Evolutionary conservation across 2,797 vertebrate species (phyloP).

Genomic region (Sebastes ruberrimus): DNA sequence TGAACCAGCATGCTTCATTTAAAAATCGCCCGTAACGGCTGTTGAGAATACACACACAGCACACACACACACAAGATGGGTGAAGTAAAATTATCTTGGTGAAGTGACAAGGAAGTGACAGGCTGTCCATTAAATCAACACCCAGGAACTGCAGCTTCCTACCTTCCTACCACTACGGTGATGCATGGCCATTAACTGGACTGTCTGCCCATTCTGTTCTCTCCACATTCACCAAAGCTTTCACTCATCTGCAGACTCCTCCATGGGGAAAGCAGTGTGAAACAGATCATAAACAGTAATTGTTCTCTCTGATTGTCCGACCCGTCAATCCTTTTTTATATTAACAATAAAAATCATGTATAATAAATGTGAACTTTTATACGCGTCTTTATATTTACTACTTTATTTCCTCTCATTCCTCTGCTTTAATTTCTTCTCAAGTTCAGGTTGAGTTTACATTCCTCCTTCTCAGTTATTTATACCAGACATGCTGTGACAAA

Average conservation of each 20-base stretch:
- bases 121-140: slow-evolving; percentile 69
- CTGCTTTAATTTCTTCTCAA: slow-evolving; percentile 1
- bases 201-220: slow-evolving; percentile 49
- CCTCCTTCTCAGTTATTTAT: slow-evolving; percentile 34
- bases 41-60: slow-evolving; percentile 28
- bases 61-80: slow-evolving; percentile 35
- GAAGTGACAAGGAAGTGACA: slow-evolving; percentile 68
- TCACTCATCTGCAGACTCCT: slow-evolving; percentile 35
- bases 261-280: slow-evolving; percentile 10
- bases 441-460: slow-evolving; percentile 18
- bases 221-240: slow-evolving; percentile 29
- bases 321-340: slow-evolving; percentile 6
- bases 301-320: slow-evolving; percentile 5
- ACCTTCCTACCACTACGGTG: slow-evolving; percentile 37
- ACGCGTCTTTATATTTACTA: not conserved
- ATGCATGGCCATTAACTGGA: slow-evolving; percentile 62
- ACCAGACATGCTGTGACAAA: slow-evolving; percentile 33
- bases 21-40: not conserved
- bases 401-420: not conserved
- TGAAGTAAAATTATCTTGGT: slow-evolving; percentile 62
- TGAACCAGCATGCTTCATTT: slow-evolving; percentile 22
- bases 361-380: not conserved
- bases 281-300: not conserved
- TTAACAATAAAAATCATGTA: not conserved
- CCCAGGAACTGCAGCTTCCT: slow-evolving; percentile 36